Base-by-base conservation (phyloP, 2,888 invertebrate genomes). In the Drosophila nigricruria region DNA sequence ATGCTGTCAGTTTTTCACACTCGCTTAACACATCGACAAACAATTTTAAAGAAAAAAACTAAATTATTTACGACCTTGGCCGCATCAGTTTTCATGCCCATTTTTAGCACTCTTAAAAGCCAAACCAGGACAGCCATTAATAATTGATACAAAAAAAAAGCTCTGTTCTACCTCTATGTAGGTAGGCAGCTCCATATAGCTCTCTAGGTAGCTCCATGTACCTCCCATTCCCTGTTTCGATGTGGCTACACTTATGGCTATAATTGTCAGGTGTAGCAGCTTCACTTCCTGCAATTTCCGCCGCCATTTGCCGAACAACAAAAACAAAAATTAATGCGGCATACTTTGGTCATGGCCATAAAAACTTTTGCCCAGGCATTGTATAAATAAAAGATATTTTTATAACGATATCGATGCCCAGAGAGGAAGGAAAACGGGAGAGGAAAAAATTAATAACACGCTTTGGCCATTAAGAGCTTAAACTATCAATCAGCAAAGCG, bases 221-320 rank as follows among this genome's bases (percentile, higher is more conserved):
- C 20, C 20, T 6, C n/a, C 25, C n/a, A n/a, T n/a, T n/a, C 36
- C 52, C 0, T 34, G 36, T 25, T 38, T 18, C 36, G 10, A 20
- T 73, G 38, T 64, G 40, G 58, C 56, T 50, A 65, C 77, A 67
- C 57, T 79, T 82, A 79, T 76, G 70, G 77, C 77, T 68, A 88
- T 83, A 85, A 85, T 85, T 88, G 85, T 82, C 82, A 85, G 85
- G 82, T 88, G 86, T 58, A 79, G 72, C 80, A 73, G 47, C 69
- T 59, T 65, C 53, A 66, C 82, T 87, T 83, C 82, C 85, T 85
- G 80, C 83, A 85, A 83, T 83, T 83, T 83, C 88, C 82, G 82
- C 32, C 58, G 67, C 54, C 61, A 62, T 43, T 70, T 69, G 56
- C n/a, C 50, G 50, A 43, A 9, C 49, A 50, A 14, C 49, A 63